phyloP scores from a whole-genome alignment of 37 sponge, comb jelly and placozoan species.

The Geodia barretti region DNA sequence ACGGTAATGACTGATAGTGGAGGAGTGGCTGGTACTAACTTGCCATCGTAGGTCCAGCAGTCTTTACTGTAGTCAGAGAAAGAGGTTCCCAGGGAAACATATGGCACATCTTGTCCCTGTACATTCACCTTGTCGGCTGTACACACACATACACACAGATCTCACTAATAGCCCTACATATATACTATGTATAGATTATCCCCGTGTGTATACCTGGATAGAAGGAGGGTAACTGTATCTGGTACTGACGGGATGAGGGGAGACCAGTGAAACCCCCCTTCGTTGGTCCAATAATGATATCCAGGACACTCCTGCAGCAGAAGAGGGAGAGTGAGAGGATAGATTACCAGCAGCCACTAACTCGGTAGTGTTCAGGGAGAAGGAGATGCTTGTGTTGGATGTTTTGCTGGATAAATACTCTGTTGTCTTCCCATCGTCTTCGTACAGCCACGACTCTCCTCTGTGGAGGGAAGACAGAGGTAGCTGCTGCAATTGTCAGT shows the following conservation, averaged over 20 bases:
- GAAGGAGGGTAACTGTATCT: conserved; percentile 38
- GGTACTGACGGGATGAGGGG: conserved; percentile 32
- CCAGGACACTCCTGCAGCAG: conserved; percentile 1
- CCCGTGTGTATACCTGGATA: conserved; percentile 55
- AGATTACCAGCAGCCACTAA: no score
- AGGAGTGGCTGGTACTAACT: conserved; percentile 8
- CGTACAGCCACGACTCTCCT: conserved; percentile 38
- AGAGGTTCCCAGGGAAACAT: conserved; percentile 10
- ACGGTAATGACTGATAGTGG: no score
- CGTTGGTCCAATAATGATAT: not conserved
- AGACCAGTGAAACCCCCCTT: conserved; percentile 7
- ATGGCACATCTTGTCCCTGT: conserved; percentile 16
- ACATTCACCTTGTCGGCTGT: conserved; percentile 33
- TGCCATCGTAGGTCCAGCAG: conserved; percentile 77
- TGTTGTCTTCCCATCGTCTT: conserved; percentile 66
- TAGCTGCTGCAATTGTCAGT: not conserved
- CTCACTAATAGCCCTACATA: not conserved
- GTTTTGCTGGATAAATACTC: conserved; percentile 7
- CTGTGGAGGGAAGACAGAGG: not conserved
- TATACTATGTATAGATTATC: not conserved
- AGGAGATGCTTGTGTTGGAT: conserved; percentile 8
- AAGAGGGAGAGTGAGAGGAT: no score
- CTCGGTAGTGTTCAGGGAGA: not conserved
- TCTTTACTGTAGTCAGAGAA: conserved; percentile 23
- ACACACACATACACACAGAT: not conserved